phyloP scores from a whole-genome alignment of 1,140 invertebrate genomes.

The Heliothis subflexa region DNA sequence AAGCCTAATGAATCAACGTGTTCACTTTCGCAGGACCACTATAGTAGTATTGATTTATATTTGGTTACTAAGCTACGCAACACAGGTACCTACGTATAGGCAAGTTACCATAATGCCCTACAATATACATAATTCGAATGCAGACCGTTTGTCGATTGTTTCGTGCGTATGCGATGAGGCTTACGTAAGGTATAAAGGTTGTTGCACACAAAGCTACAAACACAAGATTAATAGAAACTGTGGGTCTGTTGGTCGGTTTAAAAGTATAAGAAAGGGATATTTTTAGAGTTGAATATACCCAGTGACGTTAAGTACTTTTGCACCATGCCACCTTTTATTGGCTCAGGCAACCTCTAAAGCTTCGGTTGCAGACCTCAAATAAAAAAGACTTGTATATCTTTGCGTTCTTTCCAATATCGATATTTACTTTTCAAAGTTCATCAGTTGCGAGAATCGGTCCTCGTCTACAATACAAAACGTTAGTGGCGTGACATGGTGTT shows the following conservation, averaged over 20 bases:
- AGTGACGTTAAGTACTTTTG: too few relatives aligned
- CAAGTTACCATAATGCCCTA: constrained; percentile 37
- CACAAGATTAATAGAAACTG: not conserved
- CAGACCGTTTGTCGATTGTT: constrained; percentile 49
- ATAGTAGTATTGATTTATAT: not conserved
- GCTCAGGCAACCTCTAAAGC: too few relatives aligned
- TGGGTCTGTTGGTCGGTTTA: too few relatives aligned
- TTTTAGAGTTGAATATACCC: too few relatives aligned
- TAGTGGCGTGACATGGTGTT: not conserved
- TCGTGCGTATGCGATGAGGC: constrained; percentile 47
- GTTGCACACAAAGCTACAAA: not conserved
- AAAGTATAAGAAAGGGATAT: too few relatives aligned
- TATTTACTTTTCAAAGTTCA: too few relatives aligned
- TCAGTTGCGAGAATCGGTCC: not conserved
- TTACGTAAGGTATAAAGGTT: constrained; percentile 19
- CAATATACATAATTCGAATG: constrained; percentile 59
- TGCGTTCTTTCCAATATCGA: too few relatives aligned
- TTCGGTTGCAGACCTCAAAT: too few relatives aligned
- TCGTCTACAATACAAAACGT: not conserved
- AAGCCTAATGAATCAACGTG: too few relatives aligned
- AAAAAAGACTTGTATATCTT: too few relatives aligned
- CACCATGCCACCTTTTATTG: too few relatives aligned
- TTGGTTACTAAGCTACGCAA: not conserved
- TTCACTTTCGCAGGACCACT: too few relatives aligned
- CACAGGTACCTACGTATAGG: not conserved